phyloP scores from a whole-genome alignment of 2,113 vertebrate genomes.

The Murina feae region DNA sequence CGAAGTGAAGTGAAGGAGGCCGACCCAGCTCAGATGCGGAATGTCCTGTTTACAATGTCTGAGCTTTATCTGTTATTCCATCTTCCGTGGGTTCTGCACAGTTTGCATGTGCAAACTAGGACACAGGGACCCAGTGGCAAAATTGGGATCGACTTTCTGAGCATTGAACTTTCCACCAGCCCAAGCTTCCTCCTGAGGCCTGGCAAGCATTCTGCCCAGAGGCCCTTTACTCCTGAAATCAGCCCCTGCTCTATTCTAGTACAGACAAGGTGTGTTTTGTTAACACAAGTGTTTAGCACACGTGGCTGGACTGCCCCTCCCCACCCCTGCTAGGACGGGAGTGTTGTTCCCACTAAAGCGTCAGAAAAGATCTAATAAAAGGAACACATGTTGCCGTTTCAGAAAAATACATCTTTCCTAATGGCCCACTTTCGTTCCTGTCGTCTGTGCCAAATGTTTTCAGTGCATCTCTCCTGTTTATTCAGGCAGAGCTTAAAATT shows the following conservation, averaged over 20 bases:
- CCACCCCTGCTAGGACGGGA: not conserved
- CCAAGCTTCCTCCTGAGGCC: not conserved
- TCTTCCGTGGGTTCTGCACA: not conserved
- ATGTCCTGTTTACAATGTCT: not conserved
- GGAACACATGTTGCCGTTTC: not conserved
- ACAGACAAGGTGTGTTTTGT: not conserved
- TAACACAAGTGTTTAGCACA: not conserved
- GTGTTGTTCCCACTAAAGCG: not conserved
- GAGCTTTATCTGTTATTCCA: not conserved
- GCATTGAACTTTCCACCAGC: conserved; percentile 50
- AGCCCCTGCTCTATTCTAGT: not conserved
- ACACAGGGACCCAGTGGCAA: conserved; percentile 28
- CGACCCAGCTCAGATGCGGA: not conserved
- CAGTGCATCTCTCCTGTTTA: not conserved
- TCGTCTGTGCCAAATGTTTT: not conserved
- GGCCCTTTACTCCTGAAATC: not conserved
- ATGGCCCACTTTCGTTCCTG: not conserved
- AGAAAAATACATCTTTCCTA: not conserved
- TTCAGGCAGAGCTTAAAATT: conserved; percentile 7
- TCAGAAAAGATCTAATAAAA: not conserved
- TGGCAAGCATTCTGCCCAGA: not conserved
- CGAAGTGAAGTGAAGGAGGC: not conserved
- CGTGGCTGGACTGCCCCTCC: not conserved
- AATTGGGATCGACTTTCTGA: conserved; percentile 31
- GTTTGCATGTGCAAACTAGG: not conserved